Percentiles rank a stretch among this genome's conserved stretches.
Conservation (phyloP, 2,113 vertebrate genomes). For the Fulica atra region DNA sequence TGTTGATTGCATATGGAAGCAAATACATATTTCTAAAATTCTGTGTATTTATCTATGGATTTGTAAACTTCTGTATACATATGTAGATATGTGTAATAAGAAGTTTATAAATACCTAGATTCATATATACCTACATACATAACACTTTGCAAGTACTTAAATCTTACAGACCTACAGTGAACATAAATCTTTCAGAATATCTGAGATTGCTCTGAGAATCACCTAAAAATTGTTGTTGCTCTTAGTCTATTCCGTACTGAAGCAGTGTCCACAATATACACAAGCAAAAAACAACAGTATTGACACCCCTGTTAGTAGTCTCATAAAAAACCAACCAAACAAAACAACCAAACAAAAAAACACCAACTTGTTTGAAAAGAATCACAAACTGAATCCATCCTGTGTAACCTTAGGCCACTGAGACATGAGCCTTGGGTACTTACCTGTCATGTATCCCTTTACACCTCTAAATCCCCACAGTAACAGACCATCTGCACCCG, state of each 20-base stretch:
- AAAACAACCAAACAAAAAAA: too few species aligned
- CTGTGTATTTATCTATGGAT: rapidly evolving
- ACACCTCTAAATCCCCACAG: conserved; percentile 40
- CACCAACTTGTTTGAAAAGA: neutral
- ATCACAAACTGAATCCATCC: neutral
- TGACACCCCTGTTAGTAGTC: neutral
- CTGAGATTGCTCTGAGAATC: neutral
- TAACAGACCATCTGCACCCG: conserved; percentile 45
- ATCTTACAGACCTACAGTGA: neutral
- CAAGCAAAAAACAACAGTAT: neutral
- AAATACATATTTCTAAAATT: neutral
- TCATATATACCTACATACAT: neutral
- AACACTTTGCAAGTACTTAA: neutral
- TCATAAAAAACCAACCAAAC: neutral
- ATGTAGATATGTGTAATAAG: neutral
- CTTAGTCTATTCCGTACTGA: neutral
- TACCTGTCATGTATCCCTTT: conserved; percentile 64
- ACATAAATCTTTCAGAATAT: neutral
- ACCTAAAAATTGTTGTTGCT: neutral
- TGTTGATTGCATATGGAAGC: neutral
- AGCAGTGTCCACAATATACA: neutral
- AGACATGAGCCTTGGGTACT: conserved; percentile 24
- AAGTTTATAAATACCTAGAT: neutral
- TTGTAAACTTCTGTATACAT: neutral
- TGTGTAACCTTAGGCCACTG: conserved; percentile 26